Evolutionary conservation across 2,888 invertebrate genomes (phyloP).

Genomic region (Sceliomorpha sp.): DNA sequence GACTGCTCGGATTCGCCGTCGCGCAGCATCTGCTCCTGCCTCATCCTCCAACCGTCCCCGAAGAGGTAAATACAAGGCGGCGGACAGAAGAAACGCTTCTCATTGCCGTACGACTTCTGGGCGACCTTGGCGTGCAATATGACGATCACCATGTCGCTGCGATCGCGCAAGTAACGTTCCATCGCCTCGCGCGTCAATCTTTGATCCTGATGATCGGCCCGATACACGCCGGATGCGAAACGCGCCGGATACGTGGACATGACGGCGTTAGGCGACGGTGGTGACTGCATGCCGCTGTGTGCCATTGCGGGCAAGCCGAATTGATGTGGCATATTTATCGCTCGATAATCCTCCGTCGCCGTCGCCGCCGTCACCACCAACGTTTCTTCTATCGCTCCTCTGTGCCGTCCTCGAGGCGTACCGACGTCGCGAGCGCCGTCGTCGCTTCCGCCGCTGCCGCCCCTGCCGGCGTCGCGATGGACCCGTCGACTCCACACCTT

Average conservation of each 20-base stretch:
- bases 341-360: no score
- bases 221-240: conserved; percentile 84
- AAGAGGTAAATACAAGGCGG: conserved; percentile 99
- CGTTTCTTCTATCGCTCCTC: no score
- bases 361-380: no score
- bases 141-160: conserved; percentile 96
- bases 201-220: conserved; percentile 86
- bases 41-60: conserved; percentile 98
- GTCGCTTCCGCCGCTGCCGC: no score
- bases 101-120: conserved; percentile 99
- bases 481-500: no score
- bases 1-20: conserved; percentile 95
- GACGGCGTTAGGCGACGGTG: conserved; percentile 85
- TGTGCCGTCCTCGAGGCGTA: no score
- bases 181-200: conserved; percentile 94
- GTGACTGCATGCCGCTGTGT: conserved; percentile 88
- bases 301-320: conserved; percentile 88
- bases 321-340: conserved; percentile 88
- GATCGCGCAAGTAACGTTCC: conserved; percentile 96
- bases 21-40: conserved; percentile 95
- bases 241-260: conserved; percentile 83
- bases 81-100: conserved; percentile 99
- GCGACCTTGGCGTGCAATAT: conserved; percentile 99
- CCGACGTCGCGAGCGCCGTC: no score
- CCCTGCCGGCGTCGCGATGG: no score